These are phyloP conservation scores for Drosophila acutilabella DNA, from an alignment of 2,888 invertebrate genomes.

Conservation along the genomic window DNA sequence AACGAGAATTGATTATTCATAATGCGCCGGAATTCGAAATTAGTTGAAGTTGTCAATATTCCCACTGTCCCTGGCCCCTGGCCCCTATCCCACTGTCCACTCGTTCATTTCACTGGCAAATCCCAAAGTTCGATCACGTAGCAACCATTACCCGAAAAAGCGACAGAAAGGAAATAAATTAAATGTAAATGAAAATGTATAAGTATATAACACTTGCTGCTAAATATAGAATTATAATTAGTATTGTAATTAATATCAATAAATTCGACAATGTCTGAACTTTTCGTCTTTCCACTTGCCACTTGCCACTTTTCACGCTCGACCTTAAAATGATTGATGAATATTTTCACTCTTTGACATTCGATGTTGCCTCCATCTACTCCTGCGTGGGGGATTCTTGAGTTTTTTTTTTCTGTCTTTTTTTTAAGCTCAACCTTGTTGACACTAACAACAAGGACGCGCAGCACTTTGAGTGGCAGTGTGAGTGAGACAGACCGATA, in stretches of 20 bases:
- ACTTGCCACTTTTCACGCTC: constrained; percentile 15
- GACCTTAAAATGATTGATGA: constrained; percentile 79
- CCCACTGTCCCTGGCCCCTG: background rate
- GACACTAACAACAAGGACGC: constrained; percentile 17
- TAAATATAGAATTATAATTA: constrained; percentile 56
- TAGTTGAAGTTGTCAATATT: constrained; percentile 29
- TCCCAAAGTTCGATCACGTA: constrained; percentile 11
- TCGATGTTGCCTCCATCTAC: constrained; percentile 52
- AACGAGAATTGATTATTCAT: constrained; percentile 62
- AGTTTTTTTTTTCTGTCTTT: constrained; percentile 1
- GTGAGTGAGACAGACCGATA: background rate
- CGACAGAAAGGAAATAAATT: background rate
- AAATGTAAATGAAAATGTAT: background rate
- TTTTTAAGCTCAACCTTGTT: constrained; percentile 30
- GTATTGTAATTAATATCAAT: constrained; percentile 77
- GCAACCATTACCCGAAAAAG: background rate
- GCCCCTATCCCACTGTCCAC: background rate
- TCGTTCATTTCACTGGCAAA: background rate
- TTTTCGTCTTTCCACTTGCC: constrained; percentile 2
- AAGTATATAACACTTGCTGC: constrained; percentile 7
- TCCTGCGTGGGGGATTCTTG: background rate
- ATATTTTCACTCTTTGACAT: constrained; percentile 78
- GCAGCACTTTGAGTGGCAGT: background rate
- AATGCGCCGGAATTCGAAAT: constrained; percentile 48
- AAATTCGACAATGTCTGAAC: constrained; percentile 51